Evolutionary conservation across 2,888 invertebrate genomes (phyloP).

Genomic region (Brassicogethes aeneus): DNA sequence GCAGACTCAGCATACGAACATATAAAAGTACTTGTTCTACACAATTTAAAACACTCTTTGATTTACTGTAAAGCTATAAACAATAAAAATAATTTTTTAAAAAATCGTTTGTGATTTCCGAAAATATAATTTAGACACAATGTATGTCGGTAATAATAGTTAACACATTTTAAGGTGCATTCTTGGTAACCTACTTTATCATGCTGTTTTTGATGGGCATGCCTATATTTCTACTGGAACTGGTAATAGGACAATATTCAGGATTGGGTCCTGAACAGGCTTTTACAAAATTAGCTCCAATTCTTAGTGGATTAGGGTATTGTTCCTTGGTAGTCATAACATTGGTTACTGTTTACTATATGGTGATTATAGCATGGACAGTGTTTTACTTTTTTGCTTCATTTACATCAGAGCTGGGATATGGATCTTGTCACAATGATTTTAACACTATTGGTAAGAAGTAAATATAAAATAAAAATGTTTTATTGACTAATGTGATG

Average conservation of each 20-base stretch:
- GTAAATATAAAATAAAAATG: constrained; percentile 2
- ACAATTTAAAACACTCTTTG: no score
- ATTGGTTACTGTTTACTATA: constrained; percentile 69
- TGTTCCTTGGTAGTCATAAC: constrained; percentile 61
- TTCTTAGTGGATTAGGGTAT: constrained; percentile 53
- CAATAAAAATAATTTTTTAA: no score
- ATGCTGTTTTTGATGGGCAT: constrained; percentile 70
- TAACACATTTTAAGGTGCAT: constrained; percentile 69
- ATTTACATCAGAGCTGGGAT: constrained; percentile 52
- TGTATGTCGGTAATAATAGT: no score
- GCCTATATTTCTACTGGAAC: constrained; percentile 71
- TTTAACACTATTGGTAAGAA: constrained; percentile 54
- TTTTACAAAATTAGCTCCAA: constrained; percentile 54
- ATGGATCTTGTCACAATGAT: constrained; percentile 58
- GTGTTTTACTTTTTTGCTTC: constrained; percentile 67
- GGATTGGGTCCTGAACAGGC: constrained; percentile 63
- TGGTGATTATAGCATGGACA: constrained; percentile 72
- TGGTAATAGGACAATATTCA: constrained; percentile 71
- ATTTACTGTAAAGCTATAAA: no score
- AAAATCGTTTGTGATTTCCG: no score
- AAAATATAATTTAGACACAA: no score
- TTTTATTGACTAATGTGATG: constrained; percentile 5
- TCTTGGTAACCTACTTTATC: constrained; percentile 62
- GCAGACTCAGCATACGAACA: no score
- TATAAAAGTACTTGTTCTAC: no score